Conservation (phyloP, 1,140 invertebrate species). For the Zaprionus taronus region DNA sequence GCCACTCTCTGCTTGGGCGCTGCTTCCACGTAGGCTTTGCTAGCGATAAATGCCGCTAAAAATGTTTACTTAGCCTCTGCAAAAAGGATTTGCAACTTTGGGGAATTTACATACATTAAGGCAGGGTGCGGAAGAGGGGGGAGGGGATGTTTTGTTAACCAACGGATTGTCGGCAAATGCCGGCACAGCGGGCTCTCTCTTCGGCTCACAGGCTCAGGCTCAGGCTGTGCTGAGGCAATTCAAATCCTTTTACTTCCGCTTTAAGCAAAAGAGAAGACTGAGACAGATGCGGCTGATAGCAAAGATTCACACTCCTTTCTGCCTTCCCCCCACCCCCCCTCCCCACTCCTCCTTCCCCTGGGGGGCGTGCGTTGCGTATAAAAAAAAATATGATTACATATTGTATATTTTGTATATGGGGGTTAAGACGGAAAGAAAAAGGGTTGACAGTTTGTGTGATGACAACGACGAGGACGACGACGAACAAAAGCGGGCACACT, state of each 20-base stretch:
- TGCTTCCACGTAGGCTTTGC: constrained; percentile 34
- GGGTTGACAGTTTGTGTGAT: constrained; percentile 67
- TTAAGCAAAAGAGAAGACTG: constrained; percentile 56
- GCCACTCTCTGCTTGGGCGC: not conserved
- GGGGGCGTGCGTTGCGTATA: constrained; percentile 65
- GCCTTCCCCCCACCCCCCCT: not conserved
- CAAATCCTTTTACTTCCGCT: constrained; percentile 81
- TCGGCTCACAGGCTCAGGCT: not conserved
- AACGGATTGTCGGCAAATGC: constrained; percentile 33
- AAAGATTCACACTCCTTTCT: constrained; percentile 61
- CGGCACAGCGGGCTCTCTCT: constrained; percentile 2
- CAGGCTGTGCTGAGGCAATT: constrained; percentile 56
- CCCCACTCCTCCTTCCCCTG: not conserved
- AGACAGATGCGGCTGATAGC: constrained; percentile 78
- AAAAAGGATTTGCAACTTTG: constrained; percentile 64
- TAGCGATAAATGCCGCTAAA: constrained; percentile 38
- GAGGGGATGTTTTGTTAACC: constrained; percentile 60
- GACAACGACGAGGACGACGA: constrained; percentile 16
- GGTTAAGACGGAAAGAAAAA: constrained; percentile 43
- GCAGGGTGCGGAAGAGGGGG: not conserved
- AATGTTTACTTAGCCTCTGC: constrained; percentile 66
- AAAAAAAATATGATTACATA: constrained; percentile 80
- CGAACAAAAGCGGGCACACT: constrained; percentile 53
- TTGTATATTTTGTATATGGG: constrained; percentile 44
- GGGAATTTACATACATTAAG: constrained; percentile 75